phyloP scores from a whole-genome alignment of 2,113 vertebrate genomes.

The Gavialis gangeticus region DNA sequence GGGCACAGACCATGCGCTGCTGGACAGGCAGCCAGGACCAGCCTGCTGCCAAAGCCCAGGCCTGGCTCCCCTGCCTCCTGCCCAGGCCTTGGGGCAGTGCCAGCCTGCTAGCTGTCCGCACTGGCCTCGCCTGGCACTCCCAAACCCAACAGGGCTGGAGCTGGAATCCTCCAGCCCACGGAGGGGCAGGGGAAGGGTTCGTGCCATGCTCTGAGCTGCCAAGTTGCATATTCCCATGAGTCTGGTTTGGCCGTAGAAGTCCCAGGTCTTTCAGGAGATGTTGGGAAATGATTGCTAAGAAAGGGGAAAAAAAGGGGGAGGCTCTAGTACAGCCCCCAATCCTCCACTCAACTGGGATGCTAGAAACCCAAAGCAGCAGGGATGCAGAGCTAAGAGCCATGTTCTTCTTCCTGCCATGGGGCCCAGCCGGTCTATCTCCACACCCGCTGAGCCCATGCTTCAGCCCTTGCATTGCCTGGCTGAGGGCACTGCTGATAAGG shows the following conservation, averaged over 20 bases:
- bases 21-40: background rate
- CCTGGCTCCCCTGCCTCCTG: background rate
- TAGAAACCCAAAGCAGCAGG: background rate
- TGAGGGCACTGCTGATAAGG: background rate
- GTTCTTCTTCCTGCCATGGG: background rate
- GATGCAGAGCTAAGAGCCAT: background rate
- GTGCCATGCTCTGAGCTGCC: background rate
- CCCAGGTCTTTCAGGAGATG: background rate
- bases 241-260: background rate
- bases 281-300: background rate
- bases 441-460: background rate
- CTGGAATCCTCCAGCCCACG: background rate
- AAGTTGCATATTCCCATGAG: rapidly evolving
- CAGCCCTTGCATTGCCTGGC: background rate
- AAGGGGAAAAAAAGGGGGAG: background rate
- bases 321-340: background rate
- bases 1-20: background rate
- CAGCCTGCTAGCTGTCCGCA: background rate
- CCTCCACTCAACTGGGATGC: background rate
- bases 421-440: background rate
- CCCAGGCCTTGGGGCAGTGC: rapidly evolving
- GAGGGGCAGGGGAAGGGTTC: background rate
- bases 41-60: background rate
- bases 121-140: background rate
- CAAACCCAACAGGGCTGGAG: background rate